Evolutionary conservation across 2,888 invertebrate genomes (phyloP).

Genomic region (Ichneumon xanthorius): DNA sequence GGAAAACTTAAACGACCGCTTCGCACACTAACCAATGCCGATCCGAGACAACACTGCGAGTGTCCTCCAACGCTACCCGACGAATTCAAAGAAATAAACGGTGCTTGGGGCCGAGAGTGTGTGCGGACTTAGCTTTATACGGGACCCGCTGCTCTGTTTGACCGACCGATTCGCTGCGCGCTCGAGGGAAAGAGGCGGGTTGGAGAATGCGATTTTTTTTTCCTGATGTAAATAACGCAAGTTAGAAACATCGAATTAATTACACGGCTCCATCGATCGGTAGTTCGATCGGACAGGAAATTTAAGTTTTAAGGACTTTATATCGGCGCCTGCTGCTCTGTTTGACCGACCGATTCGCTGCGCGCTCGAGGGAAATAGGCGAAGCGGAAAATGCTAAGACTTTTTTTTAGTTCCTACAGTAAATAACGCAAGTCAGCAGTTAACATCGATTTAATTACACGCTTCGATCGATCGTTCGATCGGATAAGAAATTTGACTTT

Average conservation of each 20-base stretch:
- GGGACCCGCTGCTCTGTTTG: not conserved
- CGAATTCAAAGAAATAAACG: conserved; percentile 14
- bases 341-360: not conserved
- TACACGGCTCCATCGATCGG: not conserved
- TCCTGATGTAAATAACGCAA: not conserved
- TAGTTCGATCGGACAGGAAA: not conserved
- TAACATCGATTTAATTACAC: not conserved
- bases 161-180: not conserved
- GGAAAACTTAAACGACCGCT: not conserved
- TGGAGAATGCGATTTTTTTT: not conserved
- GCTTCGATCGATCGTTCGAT: not conserved
- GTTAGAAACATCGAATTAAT: not conserved
- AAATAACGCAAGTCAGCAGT: not conserved
- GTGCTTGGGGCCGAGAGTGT: not conserved
- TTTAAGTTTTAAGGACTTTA: too few species aligned
- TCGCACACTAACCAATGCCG: conserved; percentile 4
- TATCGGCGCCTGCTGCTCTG: not conserved
- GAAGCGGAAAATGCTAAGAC: not conserved
- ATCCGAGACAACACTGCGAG: not conserved
- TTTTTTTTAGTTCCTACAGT: not conserved
- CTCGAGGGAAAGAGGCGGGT: not conserved
- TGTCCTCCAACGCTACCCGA: not conserved
- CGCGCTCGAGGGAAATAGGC: not conserved
- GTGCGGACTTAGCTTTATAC: not conserved
- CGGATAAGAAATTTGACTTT: not conserved